Evolutionary conservation across 2,797 vertebrate species (phyloP).

Genomic region (Anguilla obscura): DNA sequence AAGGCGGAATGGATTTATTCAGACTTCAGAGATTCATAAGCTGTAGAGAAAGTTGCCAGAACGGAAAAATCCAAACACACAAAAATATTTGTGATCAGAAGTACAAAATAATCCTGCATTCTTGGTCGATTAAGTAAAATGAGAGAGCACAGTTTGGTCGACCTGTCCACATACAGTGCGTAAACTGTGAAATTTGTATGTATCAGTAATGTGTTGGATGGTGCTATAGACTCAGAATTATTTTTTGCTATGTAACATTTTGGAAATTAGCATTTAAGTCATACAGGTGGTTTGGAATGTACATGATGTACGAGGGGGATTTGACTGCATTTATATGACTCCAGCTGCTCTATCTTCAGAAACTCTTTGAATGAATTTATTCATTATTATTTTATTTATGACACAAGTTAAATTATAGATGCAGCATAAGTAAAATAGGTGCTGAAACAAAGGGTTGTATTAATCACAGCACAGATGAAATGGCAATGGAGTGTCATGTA

Average conservation of each 20-base stretch:
- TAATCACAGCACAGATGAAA: neutral
- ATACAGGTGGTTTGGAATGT: neutral
- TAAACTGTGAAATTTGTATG: neutral
- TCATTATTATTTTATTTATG: neutral
- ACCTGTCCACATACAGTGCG: neutral
- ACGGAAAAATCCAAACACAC: neutral
- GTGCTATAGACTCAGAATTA: neutral
- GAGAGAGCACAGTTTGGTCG: neutral
- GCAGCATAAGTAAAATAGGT: neutral
- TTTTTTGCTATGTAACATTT: neutral
- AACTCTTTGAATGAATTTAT: neutral
- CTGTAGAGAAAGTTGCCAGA: neutral
- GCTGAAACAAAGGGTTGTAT: neutral
- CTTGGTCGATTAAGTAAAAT: neutral
- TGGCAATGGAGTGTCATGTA: neutral
- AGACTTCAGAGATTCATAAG: neutral
- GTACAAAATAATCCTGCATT: neutral
- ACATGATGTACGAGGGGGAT: neutral
- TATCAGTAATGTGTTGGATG: neutral
- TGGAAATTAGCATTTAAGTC: neutral
- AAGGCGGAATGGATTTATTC: neutral
- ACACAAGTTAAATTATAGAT: slow-evolving; percentile 2
- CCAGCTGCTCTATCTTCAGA: neutral
- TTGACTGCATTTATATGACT: neutral
- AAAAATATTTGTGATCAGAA: neutral